Percentiles rank a stretch among this genome's conserved stretches.
phyloP scores from a whole-genome alignment of 2,113 vertebrate genomes.

The Illadopsis cleaveri region DNA sequence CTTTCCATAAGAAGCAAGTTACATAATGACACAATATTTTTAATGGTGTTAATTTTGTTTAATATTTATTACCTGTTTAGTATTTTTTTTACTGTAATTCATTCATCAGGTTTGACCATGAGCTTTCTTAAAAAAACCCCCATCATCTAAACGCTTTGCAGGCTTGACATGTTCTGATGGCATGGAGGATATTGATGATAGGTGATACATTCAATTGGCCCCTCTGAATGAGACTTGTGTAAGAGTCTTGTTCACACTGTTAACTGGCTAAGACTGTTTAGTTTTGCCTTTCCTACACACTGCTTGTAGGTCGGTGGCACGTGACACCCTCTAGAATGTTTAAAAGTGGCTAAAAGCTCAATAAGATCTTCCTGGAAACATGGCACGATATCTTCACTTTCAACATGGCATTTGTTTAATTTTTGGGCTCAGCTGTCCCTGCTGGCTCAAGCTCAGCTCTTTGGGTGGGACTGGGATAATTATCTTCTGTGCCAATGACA shows the following conservation, averaged over 20 bases:
- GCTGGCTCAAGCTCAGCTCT: conserved; percentile 18
- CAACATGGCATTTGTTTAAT: neutral
- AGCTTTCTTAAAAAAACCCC: neutral
- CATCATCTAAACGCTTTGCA: neutral
- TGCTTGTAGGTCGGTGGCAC: neutral
- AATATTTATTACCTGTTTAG: neutral
- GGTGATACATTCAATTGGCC: neutral
- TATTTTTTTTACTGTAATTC: neutral
- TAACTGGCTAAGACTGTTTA: neutral
- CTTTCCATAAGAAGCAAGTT: neutral
- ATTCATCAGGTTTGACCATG: neutral
- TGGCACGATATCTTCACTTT: neutral
- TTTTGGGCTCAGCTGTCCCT: conserved; percentile 36
- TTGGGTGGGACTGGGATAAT: conserved; percentile 34
- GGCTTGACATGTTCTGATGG: neutral
- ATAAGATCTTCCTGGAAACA: neutral
- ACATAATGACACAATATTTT: neutral
- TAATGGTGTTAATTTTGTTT: neutral
- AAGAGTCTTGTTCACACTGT: neutral
- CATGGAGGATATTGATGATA: neutral
- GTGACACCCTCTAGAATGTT: neutral
- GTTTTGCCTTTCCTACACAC: neutral
- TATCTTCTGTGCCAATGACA: conserved; percentile 30
- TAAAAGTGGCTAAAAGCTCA: neutral
- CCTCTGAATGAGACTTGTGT: neutral